Base-by-base conservation (phyloP, 2,113 vertebrate species). In the Brachyistius frenatus region DNA sequence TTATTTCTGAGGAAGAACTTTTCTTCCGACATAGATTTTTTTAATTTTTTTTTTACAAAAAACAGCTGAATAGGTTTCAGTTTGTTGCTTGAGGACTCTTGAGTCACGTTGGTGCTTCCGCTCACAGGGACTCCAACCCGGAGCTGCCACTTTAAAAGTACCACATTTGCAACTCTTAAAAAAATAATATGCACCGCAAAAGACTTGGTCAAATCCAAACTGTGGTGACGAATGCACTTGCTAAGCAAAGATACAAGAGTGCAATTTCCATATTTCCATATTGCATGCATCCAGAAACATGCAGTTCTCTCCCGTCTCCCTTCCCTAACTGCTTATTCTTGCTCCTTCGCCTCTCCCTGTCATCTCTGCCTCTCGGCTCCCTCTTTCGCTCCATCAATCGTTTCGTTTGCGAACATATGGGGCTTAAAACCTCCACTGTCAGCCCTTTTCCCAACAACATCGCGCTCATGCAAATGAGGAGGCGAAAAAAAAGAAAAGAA, bases 321-420 rank as follows among this genome's bases (percentile, higher is more conserved):
- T 62, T 76, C 67, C 72, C 73, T 78, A 80, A 65, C 62, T 68
- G 76, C 76, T 81, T 73, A 66, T 89, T 80, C 88, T 86, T 15
- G 15, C 85, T 82, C 66, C 52, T 80, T 70, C 7, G 35, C 55
- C 75, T 75, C 72, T 86, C 55, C 41, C 78, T 83, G 86, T 74
- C 83, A 88, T 81, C 80, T 81, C 68, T 84, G 73, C 58, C 69
- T 86, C 78, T 88, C 66, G 14, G 77, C 75, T 90, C 58, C 78
- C 61, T 74, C 83, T 75, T 83, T 89, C 55, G 37, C 84, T 78
- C 82, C 80, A 84, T 90, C 89, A 88, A 73, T 91, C 86, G 58
- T 86, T 89, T 81, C 52, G 58, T 86, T 89, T 92, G 87, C 76
- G 74, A 90, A 84, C 82, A 91, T 87, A 93, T 90, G 90, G 81